Base-by-base conservation (phyloP, 2,113 vertebrate species). In the Cettia cetti region DNA sequence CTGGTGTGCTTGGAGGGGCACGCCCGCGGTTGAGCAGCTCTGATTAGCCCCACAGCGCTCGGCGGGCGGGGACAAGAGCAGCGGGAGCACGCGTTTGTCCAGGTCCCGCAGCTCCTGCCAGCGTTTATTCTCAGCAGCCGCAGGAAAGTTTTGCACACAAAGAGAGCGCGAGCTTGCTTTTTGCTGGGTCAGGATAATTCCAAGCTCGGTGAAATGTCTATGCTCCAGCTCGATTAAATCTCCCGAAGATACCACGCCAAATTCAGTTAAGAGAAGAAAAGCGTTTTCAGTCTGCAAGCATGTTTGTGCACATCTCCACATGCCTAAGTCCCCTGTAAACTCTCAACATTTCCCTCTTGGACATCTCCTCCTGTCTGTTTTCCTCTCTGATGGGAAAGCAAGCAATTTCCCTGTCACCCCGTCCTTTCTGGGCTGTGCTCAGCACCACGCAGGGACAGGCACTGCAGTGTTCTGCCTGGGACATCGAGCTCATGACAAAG, bases 151-250 rank as follows among this genome's bases (percentile, higher is more conserved):
- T 92, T 53, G 37, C 47, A 39, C 68, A 22, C 59, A 74, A 57
- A 90, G 52, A 86, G 50, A 61, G 35, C 14, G 79, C 4, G 39
- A 82, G 42, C 59, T 92, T 65, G 71, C 9, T 61, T 92, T 95
- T 83, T 74, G 59, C 92, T 83, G 33, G 90, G 27, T 93, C 59
- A 66, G 94, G 60, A 33, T 59, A 88, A 89, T 94, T 88, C 59
- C 45, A 35, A 74, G 60, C 27, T 54, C 27, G 17, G 39, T 35
- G 57, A 77, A 82, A 50, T 15, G 37, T 56, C 57, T 60, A 0
- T 33, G 14, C 28, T 77, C 40, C 63, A 86, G 33, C 37, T 11
- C 30, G 4, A 64, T 21, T 61, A 35, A 12, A 47, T 78, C 59
- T 83, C 42, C 59, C 54, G 35, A 37, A 49, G 24, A 59, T 24